Evolutionary conservation across 2,113 vertebrate genomes (phyloP).

Genomic region (Pseudopipra pipra): DNA sequence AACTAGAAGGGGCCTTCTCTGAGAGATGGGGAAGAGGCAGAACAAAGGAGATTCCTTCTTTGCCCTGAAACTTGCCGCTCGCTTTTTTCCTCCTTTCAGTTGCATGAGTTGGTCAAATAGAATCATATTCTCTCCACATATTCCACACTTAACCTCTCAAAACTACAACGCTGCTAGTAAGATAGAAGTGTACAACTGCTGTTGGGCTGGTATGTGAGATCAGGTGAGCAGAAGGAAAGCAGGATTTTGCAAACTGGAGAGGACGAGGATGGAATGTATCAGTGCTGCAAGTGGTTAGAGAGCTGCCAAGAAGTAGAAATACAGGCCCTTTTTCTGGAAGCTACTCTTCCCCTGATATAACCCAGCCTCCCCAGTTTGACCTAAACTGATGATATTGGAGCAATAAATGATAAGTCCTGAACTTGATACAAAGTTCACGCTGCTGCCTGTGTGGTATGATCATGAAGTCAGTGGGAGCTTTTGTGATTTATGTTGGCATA

Average conservation of each 20-base stretch:
- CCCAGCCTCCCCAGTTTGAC: not conserved
- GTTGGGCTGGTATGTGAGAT: not conserved
- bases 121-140: not conserved
- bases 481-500: not conserved
- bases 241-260: not conserved
- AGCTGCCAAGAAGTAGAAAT: not conserved
- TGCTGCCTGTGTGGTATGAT: not conserved
- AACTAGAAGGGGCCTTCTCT: not conserved
- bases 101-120: not conserved
- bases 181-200: not conserved
- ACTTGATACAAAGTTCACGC: not conserved
- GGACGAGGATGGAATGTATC: not conserved
- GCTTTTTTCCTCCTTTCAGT: not conserved
- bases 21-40: not conserved
- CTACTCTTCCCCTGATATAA: not conserved
- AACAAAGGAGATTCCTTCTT: not conserved
- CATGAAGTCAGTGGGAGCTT: not conserved
- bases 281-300: not conserved
- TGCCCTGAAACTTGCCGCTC: not conserved
- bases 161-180: not conserved
- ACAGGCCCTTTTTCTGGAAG: not conserved
- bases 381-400: not conserved
- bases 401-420: not conserved
- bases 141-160: not conserved
- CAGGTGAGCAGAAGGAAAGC: not conserved